Percentiles rank a stretch among this genome's conserved stretches.
These are phyloP conservation scores for Drosophila tripunctata DNA, from an alignment of 2,888 invertebrate species.

Conservation along the genomic window DNA sequence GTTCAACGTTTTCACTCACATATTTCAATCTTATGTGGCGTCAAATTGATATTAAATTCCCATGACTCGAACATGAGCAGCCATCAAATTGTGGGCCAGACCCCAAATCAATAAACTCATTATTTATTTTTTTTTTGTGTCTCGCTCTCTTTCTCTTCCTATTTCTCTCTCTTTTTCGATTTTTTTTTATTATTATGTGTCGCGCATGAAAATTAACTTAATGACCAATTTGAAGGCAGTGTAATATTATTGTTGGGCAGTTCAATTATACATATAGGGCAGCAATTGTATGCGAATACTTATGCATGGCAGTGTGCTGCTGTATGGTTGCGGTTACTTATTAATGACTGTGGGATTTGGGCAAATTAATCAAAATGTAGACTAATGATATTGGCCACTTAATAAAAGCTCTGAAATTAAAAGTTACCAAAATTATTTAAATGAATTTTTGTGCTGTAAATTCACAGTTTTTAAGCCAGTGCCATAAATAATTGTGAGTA, in stretches of 20 bases:
- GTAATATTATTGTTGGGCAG: slow-evolving; percentile 43
- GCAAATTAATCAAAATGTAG: slow-evolving; percentile 51
- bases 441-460: no score
- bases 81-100: slow-evolving; percentile 36
- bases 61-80: slow-evolving; percentile 42
- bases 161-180: background rate
- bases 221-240: slow-evolving; percentile 56
- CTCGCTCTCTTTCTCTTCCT: background rate
- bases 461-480: no score
- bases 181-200: slow-evolving; percentile 23
- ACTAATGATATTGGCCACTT: slow-evolving; percentile 42
- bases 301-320: background rate
- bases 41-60: slow-evolving; percentile 68
- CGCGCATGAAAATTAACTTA: slow-evolving; percentile 51
- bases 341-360: slow-evolving; percentile 1
- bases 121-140: slow-evolving; percentile 31
- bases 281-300: slow-evolving; percentile 9
- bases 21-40: slow-evolving; percentile 49
- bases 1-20: slow-evolving; percentile 8
- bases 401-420: slow-evolving; percentile 23
- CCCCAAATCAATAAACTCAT: slow-evolving; percentile 63
- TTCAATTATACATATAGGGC: slow-evolving; percentile 15
- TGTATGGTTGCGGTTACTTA: background rate
- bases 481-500: no score
- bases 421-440: background rate